Conservation (phyloP, 2,888 invertebrate genomes). For the Euproctis similis region DNA sequence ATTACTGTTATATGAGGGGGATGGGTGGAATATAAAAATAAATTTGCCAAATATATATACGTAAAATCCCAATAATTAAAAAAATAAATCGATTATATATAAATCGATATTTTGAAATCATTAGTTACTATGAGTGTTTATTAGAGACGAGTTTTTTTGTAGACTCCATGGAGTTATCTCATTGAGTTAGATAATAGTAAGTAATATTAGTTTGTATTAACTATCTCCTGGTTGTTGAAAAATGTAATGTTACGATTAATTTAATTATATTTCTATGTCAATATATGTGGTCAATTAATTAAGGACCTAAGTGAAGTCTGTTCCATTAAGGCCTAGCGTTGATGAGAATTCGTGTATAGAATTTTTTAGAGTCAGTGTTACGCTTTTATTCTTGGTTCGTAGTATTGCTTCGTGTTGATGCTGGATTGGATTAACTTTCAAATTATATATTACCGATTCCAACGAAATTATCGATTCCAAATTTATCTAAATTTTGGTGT, state of each 20-base stretch:
- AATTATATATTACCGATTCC: background rate
- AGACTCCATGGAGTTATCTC: conserved; percentile 56
- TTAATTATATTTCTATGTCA: conserved; percentile 43
- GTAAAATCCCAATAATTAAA: conserved; percentile 49
- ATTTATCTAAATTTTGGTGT: too few relatives aligned
- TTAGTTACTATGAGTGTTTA: conserved; percentile 40
- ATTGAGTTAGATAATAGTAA: conserved; percentile 55
- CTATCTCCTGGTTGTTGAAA: conserved; percentile 69
- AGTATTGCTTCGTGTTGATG: conserved; percentile 15
- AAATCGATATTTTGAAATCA: conserved; percentile 29
- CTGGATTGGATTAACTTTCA: conserved; percentile 4
- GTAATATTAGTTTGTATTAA: conserved; percentile 57
- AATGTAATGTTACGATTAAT: conserved; percentile 40
- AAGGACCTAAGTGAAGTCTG: conserved; percentile 53
- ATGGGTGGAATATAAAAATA: conserved; percentile 47
- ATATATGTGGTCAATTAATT: conserved; percentile 67
- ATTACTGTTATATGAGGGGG: too few relatives aligned
- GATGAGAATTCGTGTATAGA: conserved; percentile 36
- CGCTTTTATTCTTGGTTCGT: conserved; percentile 38
- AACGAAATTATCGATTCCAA: too few relatives aligned
- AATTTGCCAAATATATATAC: conserved; percentile 70
- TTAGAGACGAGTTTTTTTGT: conserved; percentile 51
- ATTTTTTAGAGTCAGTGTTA: conserved; percentile 32
- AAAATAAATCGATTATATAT: conserved; percentile 35
- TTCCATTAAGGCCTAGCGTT: conserved; percentile 49